A percentile compares a stretch with the other conserved stretches of the same genome.
Conservation (phyloP, 1,140 invertebrate genomes). For the Drosophila lacertosa region DNA sequence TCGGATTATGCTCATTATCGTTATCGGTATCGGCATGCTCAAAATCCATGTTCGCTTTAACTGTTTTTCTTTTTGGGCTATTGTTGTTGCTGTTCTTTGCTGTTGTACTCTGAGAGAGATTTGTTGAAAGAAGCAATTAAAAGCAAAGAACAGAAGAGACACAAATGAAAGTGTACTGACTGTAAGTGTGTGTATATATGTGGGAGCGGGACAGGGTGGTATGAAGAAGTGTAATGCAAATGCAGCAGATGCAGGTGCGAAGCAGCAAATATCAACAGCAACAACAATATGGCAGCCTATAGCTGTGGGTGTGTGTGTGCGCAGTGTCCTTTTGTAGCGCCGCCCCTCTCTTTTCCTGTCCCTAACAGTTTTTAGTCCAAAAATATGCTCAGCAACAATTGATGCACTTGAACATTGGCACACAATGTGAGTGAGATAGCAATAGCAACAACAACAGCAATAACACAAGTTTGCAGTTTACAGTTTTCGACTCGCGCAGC, state of each 20-base stretch:
- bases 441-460: slow-evolving; percentile 33
- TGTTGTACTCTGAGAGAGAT: slow-evolving; percentile 46
- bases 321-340: slow-evolving; percentile 16
- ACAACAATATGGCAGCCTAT: slow-evolving; percentile 25
- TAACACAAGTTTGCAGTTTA: slow-evolving; percentile 48
- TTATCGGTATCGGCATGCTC: slow-evolving; percentile 53
- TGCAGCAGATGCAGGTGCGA: slow-evolving; percentile 39
- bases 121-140: slow-evolving; percentile 44
- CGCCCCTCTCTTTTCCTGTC: background rate
- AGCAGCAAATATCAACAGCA: slow-evolving; percentile 29
- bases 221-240: slow-evolving; percentile 16
- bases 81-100: slow-evolving; percentile 26
- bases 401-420: slow-evolving; percentile 32
- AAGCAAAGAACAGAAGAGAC: slow-evolving; percentile 36
- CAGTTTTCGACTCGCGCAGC: slow-evolving; percentile 71
- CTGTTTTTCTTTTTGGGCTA: slow-evolving; percentile 9
- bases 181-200: background rate
- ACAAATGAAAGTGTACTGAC: slow-evolving; percentile 15
- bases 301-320: slow-evolving; percentile 14
- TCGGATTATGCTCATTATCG: slow-evolving; percentile 68
- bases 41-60: slow-evolving; percentile 46
- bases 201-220: slow-evolving; percentile 6
- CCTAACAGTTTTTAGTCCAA: slow-evolving; percentile 18
- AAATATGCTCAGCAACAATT: slow-evolving; percentile 55
- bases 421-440: slow-evolving; percentile 21